A percentile compares a stretch with the other conserved stretches of the same genome.
These are phyloP conservation scores for Rhagoletis pomonella DNA, from an alignment of 1,140 invertebrate genomes.

Conservation along the genomic window DNA sequence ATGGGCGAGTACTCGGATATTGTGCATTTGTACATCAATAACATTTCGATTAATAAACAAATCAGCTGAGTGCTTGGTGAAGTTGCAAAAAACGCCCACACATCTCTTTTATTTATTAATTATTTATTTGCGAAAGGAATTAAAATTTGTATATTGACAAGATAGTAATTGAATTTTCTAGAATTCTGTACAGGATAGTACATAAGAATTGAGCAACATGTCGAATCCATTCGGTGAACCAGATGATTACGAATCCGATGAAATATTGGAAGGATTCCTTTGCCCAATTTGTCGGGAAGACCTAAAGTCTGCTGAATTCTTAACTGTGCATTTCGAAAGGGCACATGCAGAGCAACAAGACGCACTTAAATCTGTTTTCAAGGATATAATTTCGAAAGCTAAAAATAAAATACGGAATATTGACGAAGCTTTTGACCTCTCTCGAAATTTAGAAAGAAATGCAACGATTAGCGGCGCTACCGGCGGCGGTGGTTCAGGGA, in stretches of 20 bases:
- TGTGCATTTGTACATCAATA: background rate
- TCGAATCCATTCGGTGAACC: slow-evolving; percentile 58
- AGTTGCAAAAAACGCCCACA: slow-evolving; percentile 32
- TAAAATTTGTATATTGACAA: background rate
- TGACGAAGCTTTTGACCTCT: slow-evolving; percentile 78
- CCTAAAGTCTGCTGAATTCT: slow-evolving; percentile 85
- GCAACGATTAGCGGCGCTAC: slow-evolving; percentile 67
- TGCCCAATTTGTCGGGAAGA: slow-evolving; percentile 95
- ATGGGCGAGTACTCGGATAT: too few relatives aligned
- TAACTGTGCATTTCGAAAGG: slow-evolving; percentile 92
- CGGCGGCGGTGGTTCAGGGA: slow-evolving; percentile 53
- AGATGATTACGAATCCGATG: slow-evolving; percentile 66
- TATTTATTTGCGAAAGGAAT: background rate
- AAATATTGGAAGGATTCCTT: slow-evolving; percentile 92
- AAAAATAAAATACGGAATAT: slow-evolving; percentile 91
- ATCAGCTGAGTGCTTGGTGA: background rate
- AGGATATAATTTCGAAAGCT: slow-evolving; percentile 91
- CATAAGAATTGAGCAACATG: slow-evolving; percentile 14
- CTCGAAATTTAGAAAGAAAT: slow-evolving; percentile 76
- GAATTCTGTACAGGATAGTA: background rate
- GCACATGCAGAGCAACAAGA: slow-evolving; percentile 92
- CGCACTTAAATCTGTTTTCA: slow-evolving; percentile 88
- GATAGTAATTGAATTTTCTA: background rate
- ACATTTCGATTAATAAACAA: background rate
- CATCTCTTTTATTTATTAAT: background rate